Evolutionary conservation across 2,113 vertebrate genomes (phyloP).

Genomic region (mouse (Mus musculus)): DNA sequence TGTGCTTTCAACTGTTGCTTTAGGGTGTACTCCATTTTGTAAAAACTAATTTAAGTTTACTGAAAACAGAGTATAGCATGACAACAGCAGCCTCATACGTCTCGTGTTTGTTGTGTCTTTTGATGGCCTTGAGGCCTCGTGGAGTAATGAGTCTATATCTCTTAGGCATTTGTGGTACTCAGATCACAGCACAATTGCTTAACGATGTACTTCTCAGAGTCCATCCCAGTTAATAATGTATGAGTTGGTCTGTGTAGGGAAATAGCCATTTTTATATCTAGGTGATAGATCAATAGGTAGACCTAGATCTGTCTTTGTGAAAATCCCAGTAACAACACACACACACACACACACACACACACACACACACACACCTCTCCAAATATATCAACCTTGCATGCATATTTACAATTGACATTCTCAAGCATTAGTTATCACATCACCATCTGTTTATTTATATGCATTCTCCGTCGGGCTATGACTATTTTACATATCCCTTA

Average conservation of each 20-base stretch:
- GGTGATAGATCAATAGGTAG: not conserved
- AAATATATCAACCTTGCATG: not conserved
- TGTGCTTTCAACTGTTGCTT: not conserved
- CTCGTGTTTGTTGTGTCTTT: not conserved
- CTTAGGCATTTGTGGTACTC: not conserved
- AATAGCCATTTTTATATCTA: not conserved
- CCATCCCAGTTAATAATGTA: not conserved
- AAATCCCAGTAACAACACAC: not conserved
- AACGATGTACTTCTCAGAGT: not conserved
- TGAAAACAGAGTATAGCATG: not conserved
- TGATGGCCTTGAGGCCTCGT: not conserved
- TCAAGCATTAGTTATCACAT: not conserved
- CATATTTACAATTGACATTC: not conserved
- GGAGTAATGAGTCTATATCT: not conserved
- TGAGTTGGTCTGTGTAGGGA: not conserved
- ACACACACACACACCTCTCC: not conserved
- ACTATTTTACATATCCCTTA: not conserved
- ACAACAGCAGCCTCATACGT: not conserved
- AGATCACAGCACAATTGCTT: not conserved
- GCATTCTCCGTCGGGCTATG: not conserved
- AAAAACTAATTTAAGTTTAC: not conserved
- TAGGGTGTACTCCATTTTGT: not conserved
- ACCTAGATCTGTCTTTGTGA: not conserved
- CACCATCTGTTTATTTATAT: constrained; percentile 1
- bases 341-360: not conserved